phyloP scores from a whole-genome alignment of 1,140 invertebrate species.

The Batillaria attramentaria region DNA sequence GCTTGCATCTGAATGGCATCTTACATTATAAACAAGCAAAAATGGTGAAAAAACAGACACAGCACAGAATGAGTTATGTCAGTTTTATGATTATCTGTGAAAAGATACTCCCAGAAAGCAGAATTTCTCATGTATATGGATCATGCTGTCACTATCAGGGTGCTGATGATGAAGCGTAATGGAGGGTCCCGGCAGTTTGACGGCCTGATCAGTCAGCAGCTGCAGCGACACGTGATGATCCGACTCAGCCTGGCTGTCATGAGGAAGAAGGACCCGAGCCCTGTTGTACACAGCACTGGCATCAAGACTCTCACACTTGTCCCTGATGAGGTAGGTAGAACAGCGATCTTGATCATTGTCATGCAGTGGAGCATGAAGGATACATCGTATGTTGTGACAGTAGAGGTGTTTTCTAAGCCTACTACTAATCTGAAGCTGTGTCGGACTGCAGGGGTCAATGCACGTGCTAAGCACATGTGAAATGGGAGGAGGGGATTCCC shows the following conservation, averaged over 20 bases:
- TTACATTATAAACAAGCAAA: background rate
- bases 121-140: background rate
- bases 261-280: background rate
- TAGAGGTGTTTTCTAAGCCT: too few species aligned
- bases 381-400: too few species aligned
- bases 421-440: too few species aligned
- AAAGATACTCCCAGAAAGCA: too few species aligned
- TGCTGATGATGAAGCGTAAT: background rate
- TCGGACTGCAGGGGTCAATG: too few species aligned
- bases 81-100: background rate
- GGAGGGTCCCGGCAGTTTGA: background rate
- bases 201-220: background rate
- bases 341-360: too few species aligned
- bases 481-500: too few species aligned
- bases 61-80: background rate
- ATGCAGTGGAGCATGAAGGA: too few species aligned
- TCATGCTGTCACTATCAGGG: background rate
- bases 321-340: constrained; percentile 11
- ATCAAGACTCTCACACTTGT: background rate
- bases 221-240: background rate
- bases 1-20: background rate
- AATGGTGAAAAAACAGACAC: background rate
- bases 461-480: too few species aligned
- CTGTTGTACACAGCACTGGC: background rate
- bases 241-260: background rate